phyloP scores from a whole-genome alignment of 2,797 vertebrate species.

The Propithecus deckenii region DNA sequence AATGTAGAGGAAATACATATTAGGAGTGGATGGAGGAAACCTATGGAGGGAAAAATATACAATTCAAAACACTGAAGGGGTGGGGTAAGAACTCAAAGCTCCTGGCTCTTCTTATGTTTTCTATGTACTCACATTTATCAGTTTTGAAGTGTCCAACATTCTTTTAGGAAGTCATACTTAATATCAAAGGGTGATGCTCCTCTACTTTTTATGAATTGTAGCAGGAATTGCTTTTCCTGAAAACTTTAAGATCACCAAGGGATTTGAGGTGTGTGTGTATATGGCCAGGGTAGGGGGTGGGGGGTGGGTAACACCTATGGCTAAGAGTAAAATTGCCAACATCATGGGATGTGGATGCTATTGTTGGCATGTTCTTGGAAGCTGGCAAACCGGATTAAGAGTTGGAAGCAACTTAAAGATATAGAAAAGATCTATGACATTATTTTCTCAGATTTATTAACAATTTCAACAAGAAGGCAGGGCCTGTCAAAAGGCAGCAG shows the following conservation, averaged over 20 bases:
- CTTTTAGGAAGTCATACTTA: not conserved
- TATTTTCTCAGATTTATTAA: constrained; percentile 11
- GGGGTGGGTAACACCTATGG: not conserved
- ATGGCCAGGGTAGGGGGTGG: not conserved
- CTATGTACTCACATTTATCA: not conserved
- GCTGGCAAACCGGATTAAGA: not conserved
- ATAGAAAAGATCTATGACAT: not conserved
- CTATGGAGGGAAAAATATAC: not conserved
- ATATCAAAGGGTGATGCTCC: not conserved
- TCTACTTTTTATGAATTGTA: not conserved
- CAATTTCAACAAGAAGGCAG: not conserved
- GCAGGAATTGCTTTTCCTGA: not conserved
- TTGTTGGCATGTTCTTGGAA: not conserved
- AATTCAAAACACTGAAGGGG: not conserved
- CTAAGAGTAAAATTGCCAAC: not conserved
- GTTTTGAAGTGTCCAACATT: not conserved
- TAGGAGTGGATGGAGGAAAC: not conserved
- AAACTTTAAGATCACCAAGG: not conserved
- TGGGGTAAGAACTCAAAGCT: not conserved
- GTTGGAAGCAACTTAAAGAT: not conserved
- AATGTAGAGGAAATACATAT: not conserved
- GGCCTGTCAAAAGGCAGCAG: not conserved
- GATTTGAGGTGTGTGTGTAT: not conserved
- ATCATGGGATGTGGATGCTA: not conserved
- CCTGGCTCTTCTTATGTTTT: not conserved